phyloP scores from a whole-genome alignment of 1,140 invertebrate genomes.

The Chironomus tepperi region DNA sequence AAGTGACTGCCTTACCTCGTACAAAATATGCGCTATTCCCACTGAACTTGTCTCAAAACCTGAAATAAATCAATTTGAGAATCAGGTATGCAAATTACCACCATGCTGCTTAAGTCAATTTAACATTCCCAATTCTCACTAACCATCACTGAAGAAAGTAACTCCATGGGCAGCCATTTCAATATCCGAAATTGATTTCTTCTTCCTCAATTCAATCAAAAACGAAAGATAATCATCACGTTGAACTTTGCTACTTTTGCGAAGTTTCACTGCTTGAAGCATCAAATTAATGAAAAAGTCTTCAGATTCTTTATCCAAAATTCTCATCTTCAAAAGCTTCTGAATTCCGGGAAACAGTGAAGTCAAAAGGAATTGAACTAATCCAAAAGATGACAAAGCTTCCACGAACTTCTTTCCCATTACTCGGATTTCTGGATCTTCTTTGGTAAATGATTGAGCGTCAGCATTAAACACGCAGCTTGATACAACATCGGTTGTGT shows the following conservation, averaged over 20 bases:
- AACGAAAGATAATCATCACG: slow-evolving; percentile 38
- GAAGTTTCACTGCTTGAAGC: slow-evolving; percentile 32
- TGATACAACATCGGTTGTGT: slow-evolving; percentile 43
- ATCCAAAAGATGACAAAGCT: slow-evolving; percentile 29
- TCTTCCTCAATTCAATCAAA: slow-evolving; percentile 37
- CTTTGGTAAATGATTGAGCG: slow-evolving; percentile 32
- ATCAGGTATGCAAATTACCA: too few species aligned
- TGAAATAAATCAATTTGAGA: too few species aligned
- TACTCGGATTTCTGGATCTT: slow-evolving; percentile 31
- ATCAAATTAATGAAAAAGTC: slow-evolving; percentile 35
- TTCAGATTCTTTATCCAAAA: slow-evolving; percentile 32
- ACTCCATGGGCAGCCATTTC: slow-evolving; percentile 31
- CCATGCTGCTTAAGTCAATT: too few species aligned
- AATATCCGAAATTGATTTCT: slow-evolving; percentile 29
- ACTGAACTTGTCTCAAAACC: background rate
- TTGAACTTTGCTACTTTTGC: slow-evolving; percentile 28
- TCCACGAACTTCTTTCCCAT: slow-evolving; percentile 31
- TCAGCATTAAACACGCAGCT: slow-evolving; percentile 43
- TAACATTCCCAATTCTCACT: too few species aligned
- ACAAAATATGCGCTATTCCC: background rate
- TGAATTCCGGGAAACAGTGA: slow-evolving; percentile 32
- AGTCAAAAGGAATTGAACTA: slow-evolving; percentile 30
- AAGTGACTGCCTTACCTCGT: background rate
- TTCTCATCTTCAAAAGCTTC: slow-evolving; percentile 30
- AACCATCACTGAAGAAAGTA: slow-evolving; percentile 27